Conservation (phyloP, 2,888 invertebrate genomes). For the Halocaridina rubra region DNA sequence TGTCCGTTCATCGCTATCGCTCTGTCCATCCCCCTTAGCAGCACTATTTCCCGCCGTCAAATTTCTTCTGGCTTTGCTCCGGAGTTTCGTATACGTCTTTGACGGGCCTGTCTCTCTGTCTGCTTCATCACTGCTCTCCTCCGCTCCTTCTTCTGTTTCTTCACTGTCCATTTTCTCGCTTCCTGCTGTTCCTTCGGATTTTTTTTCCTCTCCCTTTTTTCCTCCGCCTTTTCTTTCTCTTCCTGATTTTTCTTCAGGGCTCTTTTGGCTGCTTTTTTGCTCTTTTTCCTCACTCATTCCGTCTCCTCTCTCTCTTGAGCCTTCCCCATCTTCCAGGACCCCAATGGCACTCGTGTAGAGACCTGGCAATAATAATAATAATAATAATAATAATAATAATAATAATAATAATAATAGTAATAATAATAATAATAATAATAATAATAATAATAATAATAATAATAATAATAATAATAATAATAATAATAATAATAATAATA, state of each 20-base stretch:
- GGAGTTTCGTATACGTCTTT: too few species aligned
- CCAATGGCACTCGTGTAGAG: too few species aligned
- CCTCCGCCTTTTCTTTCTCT: not conserved
- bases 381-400: too few species aligned
- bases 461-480: too few species aligned
- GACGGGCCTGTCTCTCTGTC: too few species aligned
- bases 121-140: not conserved
- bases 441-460: too few species aligned
- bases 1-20: not conserved
- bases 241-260: not conserved
- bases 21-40: not conserved
- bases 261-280: not conserved
- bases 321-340: not conserved
- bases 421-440: too few species aligned
- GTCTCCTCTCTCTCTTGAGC: not conserved
- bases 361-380: too few species aligned
- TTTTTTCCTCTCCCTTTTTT: not conserved
- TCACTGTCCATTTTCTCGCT: not conserved
- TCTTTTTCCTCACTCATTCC: not conserved
- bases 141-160: not conserved
- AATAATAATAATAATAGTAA: too few species aligned
- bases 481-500: too few species aligned
- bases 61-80: not conserved
- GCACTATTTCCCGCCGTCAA: not conserved
- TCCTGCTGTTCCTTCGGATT: not conserved